These are phyloP conservation scores for Macroglossus sobrinus DNA, from an alignment of 2,113 vertebrate species.

Conservation along the genomic window DNA sequence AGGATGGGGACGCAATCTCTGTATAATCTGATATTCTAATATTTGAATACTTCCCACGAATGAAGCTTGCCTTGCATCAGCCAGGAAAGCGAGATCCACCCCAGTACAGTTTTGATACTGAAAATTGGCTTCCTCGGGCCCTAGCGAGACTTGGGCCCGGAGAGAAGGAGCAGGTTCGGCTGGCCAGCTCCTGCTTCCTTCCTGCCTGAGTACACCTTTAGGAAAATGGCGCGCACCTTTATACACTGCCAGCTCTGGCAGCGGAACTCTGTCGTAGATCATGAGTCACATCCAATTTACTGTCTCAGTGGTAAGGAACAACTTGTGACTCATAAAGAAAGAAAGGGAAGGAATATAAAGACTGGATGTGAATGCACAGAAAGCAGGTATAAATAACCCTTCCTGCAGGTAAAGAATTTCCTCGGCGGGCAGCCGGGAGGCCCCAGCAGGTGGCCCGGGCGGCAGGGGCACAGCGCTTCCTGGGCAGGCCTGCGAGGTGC, in stretches of 20 bases:
- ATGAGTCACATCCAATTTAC: not conserved
- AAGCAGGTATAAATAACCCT: not conserved
- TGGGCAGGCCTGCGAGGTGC: not conserved
- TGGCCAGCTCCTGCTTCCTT: not conserved
- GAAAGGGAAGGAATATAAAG: not conserved
- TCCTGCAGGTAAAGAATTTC: not conserved
- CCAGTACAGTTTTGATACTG: not conserved
- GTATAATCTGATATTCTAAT: slow-evolving; percentile 18
- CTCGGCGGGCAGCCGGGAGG: not conserved
- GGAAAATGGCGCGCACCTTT: not conserved
- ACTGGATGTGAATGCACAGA: not conserved
- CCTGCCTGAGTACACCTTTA: not conserved
- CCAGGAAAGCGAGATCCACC: not conserved
- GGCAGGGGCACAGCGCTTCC: not conserved
- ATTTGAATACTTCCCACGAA: not conserved
- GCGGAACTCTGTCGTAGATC: not conserved
- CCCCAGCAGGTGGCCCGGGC: not conserved
- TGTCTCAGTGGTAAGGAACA: not conserved
- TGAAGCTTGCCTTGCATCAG: not conserved
- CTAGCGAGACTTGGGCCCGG: not conserved
- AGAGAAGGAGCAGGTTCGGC: not conserved
- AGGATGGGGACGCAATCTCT: not conserved
- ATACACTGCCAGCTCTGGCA: not conserved
- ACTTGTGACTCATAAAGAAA: not conserved
- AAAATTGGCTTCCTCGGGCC: not conserved